Evolutionary conservation across 92 coral and sea anemone species (phyloP).

Genomic region (Porites divaricata): DNA sequence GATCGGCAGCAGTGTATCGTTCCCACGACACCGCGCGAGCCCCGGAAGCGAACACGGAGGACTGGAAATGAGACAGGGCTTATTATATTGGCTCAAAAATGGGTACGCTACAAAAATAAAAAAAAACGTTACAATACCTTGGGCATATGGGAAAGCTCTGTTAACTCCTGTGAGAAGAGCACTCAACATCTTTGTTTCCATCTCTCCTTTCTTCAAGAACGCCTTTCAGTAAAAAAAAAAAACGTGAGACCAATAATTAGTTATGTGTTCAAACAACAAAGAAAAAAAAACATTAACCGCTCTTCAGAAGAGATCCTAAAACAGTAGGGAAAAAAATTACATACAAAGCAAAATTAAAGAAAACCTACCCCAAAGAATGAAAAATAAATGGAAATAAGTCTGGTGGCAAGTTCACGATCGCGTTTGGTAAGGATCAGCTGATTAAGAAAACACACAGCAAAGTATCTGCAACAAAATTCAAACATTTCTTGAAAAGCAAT

Average conservation of each 20-base stretch:
- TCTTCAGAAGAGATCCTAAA: background rate
- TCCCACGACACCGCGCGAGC: too few relatives aligned
- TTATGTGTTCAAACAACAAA: too few relatives aligned
- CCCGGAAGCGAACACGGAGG: too few relatives aligned
- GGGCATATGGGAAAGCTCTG: slow-evolving; percentile 93
- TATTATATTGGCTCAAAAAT: too few relatives aligned
- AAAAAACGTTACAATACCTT: slow-evolving; percentile 65
- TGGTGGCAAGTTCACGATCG: slow-evolving; percentile 85
- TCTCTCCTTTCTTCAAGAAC: slow-evolving; percentile 87
- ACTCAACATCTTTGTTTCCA: slow-evolving; percentile 94
- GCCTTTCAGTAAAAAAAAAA: slow-evolving; percentile 67
- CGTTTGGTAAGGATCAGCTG: slow-evolving; percentile 85
- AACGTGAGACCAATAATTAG: background rate
- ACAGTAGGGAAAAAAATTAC: too few relatives aligned
- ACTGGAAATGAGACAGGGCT: background rate
- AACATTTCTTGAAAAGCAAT: background rate
- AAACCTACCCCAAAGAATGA: slow-evolving; percentile 90
- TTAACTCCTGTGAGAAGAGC: slow-evolving; percentile 96
- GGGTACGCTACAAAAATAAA: background rate
- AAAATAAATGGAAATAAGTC: slow-evolving; percentile 89
- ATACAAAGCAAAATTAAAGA: background rate
- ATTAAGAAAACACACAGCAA: slow-evolving; percentile 94
- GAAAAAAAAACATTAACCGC: too few relatives aligned
- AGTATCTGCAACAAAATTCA: slow-evolving; percentile 68
- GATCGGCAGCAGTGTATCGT: too few relatives aligned